Evolutionary conservation across 2,113 vertebrate genomes (phyloP), one percentile per base, ranked within the genome.

Genomic region (Vidua macroura): DNA sequence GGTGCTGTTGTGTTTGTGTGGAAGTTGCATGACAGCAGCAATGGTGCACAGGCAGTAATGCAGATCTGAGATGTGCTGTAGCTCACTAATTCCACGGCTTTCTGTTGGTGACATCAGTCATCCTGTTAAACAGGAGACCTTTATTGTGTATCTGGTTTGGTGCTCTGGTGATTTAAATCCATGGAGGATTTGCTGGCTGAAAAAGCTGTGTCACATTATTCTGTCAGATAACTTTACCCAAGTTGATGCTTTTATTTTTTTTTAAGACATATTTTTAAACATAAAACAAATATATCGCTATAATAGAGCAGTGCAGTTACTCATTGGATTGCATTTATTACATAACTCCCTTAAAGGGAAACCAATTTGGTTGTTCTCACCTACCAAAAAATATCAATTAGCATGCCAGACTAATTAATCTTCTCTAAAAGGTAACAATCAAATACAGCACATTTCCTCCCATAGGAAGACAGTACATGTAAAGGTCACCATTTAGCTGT

Each of bases 401-500:
- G 15, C 66, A 15, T 81, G 44, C 37, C 31, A 90, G 59, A 37
- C 41, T 94, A 96, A 95, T 95, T 86, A 94, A 68, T 78, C 83
- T 94, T 88, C 39, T 24, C 35, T 27, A 52, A 91, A 93, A 86
- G 33, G 24, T 68, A 90, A 30, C 73, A 77, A 49, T 83, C 72
- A 74, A 75, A 92, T 81, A 53, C 23, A 63, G 43, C 0, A 0
- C 28, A 37, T 81, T 94, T 96, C 59, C 35, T 92, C 37, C 43
- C 52, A 30, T 13, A 73, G 76, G 64, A 93, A 60, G 44, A 59
- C 48, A 49, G 35, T 81, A 69, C 35, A 84, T 96, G 28, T 76
- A 92, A 96, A 95, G 74, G 86, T 96, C 89, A 93, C 70, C 27
- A 39, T 93, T 91, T 79, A 94, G 49, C 86, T 96, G 55, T 63